Evolutionary conservation across 2,888 invertebrate species (phyloP).

Genomic region (Listrodromus nycthemerus): DNA sequence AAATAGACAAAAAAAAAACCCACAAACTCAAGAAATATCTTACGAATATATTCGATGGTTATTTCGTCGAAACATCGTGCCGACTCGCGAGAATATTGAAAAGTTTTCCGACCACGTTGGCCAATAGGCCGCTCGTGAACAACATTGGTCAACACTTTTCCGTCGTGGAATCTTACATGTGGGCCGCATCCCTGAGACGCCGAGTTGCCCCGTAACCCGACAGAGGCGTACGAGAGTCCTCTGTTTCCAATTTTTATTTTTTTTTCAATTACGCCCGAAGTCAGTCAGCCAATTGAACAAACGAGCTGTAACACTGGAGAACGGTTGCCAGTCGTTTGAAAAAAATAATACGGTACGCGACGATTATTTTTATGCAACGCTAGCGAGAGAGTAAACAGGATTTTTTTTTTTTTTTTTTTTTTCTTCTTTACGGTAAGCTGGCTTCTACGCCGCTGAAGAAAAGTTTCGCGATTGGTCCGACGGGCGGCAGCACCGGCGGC

Average conservation of each 20-base stretch:
- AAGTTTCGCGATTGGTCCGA: constrained; percentile 71
- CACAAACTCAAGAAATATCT: not conserved
- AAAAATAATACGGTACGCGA: not conserved
- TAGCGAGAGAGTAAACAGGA: not conserved
- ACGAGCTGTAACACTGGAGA: not conserved
- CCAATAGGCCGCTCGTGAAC: constrained; percentile 21
- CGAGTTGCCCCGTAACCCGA: constrained; percentile 66
- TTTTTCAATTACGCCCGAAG: not conserved
- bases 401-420: not conserved
- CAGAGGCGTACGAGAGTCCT: constrained; percentile 72
- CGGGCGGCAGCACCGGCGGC: constrained; percentile 79
- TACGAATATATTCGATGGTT: not conserved
- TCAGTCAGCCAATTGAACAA: not conserved
- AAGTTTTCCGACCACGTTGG: not conserved
- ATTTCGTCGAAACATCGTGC: not conserved
- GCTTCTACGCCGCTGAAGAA: constrained; percentile 70
- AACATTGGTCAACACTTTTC: constrained; percentile 72
- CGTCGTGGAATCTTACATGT: constrained; percentile 69
- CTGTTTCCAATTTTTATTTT: constrained; percentile 8
- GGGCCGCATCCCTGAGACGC: constrained; percentile 76
- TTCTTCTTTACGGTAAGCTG: not conserved
- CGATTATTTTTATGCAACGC: too few relatives aligned
- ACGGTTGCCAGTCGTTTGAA: not conserved
- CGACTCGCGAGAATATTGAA: not conserved
- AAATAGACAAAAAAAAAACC: not conserved